Base-by-base conservation (phyloP, 2,888 invertebrate species). In the Agrotis ipsilon region DNA sequence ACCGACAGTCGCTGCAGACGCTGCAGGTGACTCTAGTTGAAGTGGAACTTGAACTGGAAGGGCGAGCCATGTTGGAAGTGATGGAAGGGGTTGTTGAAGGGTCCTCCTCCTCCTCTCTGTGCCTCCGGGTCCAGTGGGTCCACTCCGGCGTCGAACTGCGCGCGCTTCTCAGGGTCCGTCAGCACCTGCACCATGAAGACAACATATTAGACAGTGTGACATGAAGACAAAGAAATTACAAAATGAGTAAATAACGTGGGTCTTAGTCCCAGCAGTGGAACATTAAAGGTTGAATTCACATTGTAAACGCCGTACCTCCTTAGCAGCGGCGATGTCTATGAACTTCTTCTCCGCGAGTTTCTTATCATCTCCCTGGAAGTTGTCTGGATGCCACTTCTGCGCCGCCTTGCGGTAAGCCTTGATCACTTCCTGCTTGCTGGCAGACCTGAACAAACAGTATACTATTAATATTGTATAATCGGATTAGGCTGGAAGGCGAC, bases 361-460 rank as follows among this genome's bases (percentile, higher is more conserved):
- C 96, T 99, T 99, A 92, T 99, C 98, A 78, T 98, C 98, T 16
- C 97, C 98, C 62, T 97, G 97, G 94, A 98, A 99, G 94, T 98
- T 99, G 94, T 99, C 99, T 0, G 99, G 99, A 96, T 99, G 99
- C 99, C 99, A 99, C 93, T 99, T 98, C 94, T 99, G 99, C 18
- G 99, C 99, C 64, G 98, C 97, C 96, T 99, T 99, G 82, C 99
- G 97, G 94, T 99, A 99, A 21, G 99, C 99, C 96, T 99, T 99
- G 18, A 97, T 96, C 55, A 99, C 98, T 92, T 99, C 99, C 89
- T 98, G 98, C 94, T 99, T 99, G 61, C 96, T 97, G 3, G 99
- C 99, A 64, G 97, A 97, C 89, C 96, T 96, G 86, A 0, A 18
- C 51, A 13, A 1, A 1, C 1, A 4, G 16, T 18, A 11, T 21